A percentile compares a stretch with the other conserved stretches of the same genome.
These are phyloP conservation scores for Corbicula japonica DNA, from an alignment of 2,888 invertebrate genomes.

Conservation along the genomic window DNA sequence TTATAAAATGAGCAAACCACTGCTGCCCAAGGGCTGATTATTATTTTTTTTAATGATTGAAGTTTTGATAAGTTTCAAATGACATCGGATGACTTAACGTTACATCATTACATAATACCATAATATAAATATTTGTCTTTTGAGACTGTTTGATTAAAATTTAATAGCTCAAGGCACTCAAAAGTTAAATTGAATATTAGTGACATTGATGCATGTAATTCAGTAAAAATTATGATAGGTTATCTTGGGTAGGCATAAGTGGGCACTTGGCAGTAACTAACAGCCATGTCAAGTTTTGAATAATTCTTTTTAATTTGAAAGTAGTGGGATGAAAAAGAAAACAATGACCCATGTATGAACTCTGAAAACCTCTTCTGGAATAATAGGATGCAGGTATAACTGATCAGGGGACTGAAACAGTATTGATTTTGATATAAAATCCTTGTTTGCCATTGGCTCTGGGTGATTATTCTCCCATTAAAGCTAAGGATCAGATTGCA, in stretches of 20 bases:
- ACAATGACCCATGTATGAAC: conserved; percentile 35
- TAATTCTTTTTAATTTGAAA: no score
- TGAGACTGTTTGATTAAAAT: conserved; percentile 5
- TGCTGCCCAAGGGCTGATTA: not conserved
- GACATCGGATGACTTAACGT: conserved; percentile 17
- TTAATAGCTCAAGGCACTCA: not conserved
- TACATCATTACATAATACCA: not conserved
- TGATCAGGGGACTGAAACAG: conserved; percentile 11
- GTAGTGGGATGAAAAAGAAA: no score
- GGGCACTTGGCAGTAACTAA: no score
- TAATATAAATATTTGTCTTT: conserved; percentile 29
- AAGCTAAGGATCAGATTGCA: conserved; percentile 16
- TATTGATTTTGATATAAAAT: conserved; percentile 32
- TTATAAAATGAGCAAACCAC: no score
- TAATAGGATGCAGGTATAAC: conserved; percentile 18
- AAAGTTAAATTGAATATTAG: no score
- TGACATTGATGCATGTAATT: no score
- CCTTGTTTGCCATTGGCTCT: conserved; percentile 15
- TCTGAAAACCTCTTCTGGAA: not conserved
- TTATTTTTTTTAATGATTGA: no score
- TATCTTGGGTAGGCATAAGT: no score
- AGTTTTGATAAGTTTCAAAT: conserved; percentile 13
- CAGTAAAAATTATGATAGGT: no score
- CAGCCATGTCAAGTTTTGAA: no score
- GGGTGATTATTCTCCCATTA: conserved; percentile 30